phyloP scores from a whole-genome alignment of 1,140 invertebrate genomes.

The Doryteuthis pealeii region DNA sequence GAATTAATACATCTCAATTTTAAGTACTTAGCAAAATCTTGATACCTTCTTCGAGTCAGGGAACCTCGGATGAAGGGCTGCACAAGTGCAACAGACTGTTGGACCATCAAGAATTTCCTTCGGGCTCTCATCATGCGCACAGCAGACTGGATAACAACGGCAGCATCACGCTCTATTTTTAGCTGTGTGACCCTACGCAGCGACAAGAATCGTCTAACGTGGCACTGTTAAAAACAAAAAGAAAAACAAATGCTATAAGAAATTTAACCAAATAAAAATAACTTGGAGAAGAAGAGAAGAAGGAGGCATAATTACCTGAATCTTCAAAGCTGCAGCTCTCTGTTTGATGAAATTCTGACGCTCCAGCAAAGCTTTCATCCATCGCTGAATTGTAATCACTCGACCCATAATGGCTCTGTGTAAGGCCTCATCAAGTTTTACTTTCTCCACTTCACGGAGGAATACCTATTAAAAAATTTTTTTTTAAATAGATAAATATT shows the following conservation, averaged over 20 bases:
- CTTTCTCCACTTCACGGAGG: slow-evolving; percentile 90
- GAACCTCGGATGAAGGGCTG: slow-evolving; percentile 75
- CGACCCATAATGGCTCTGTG: slow-evolving; percentile 92
- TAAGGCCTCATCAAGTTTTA: slow-evolving; percentile 84
- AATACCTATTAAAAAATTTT: slow-evolving; percentile 73
- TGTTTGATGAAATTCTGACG: slow-evolving; percentile 75
- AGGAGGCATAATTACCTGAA: slow-evolving; percentile 66
- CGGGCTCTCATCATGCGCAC: slow-evolving; percentile 12
- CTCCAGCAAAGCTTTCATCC: slow-evolving; percentile 83
- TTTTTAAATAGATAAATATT: too few relatives aligned
- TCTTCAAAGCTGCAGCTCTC: slow-evolving; percentile 69
- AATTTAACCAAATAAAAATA: neutral
- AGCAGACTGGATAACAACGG: slow-evolving; percentile 24
- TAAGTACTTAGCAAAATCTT: neutral
- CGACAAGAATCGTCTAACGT: slow-evolving; percentile 31
- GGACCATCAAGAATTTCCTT: slow-evolving; percentile 25
- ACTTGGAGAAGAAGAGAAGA: neutral
- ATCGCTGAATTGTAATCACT: slow-evolving; percentile 88
- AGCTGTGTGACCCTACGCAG: slow-evolving; percentile 22
- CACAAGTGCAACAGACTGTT: slow-evolving; percentile 65
- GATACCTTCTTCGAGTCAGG: slow-evolving; percentile 56
- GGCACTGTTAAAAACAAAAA: neutral
- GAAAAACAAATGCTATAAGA: neutral
- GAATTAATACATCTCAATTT: too few relatives aligned
- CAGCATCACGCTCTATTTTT: slow-evolving; percentile 27